phyloP scores from a whole-genome alignment of 2,113 vertebrate species.

The Polypterus senegalus region DNA sequence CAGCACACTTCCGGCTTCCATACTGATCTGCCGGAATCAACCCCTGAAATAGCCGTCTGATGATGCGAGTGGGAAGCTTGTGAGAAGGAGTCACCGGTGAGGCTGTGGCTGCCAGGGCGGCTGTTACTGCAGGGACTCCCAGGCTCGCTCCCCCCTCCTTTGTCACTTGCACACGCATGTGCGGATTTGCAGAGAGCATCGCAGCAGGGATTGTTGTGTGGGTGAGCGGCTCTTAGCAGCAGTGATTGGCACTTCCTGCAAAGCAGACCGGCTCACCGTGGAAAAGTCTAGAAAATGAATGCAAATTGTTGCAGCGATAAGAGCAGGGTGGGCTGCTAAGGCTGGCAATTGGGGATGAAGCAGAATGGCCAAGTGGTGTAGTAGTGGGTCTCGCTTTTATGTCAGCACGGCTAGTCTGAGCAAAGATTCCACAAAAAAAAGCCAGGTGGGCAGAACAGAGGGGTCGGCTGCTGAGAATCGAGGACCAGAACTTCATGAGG shows the following conservation, averaged over 20 bases:
- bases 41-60: slow-evolving; percentile 41
- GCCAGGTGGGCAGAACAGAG: too few relatives aligned
- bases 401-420: too few relatives aligned
- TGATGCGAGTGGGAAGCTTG: slow-evolving; percentile 3
- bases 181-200: not conserved
- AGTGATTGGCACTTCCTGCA: not conserved
- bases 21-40: slow-evolving; percentile 34
- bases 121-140: not conserved
- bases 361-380: too few relatives aligned
- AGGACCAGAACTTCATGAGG: too few relatives aligned
- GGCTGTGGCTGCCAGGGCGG: not conserved
- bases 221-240: not conserved
- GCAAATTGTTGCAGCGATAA: slow-evolving; percentile 5
- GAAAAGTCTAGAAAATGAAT: not conserved
- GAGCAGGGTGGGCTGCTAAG: not conserved
- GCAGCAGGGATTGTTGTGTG: not conserved
- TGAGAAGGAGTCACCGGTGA: not conserved
- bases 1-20: slow-evolving; percentile 32
- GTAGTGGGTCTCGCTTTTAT: too few relatives aligned
- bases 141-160: not conserved
- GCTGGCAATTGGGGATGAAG: too few relatives aligned
- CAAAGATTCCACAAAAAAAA: too few relatives aligned
- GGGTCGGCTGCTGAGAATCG: too few relatives aligned
- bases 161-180: not conserved
- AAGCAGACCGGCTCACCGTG: not conserved